Evolutionary conservation across 2,113 vertebrate species (phyloP).

Genomic region (Dromiciops gliroides): DNA sequence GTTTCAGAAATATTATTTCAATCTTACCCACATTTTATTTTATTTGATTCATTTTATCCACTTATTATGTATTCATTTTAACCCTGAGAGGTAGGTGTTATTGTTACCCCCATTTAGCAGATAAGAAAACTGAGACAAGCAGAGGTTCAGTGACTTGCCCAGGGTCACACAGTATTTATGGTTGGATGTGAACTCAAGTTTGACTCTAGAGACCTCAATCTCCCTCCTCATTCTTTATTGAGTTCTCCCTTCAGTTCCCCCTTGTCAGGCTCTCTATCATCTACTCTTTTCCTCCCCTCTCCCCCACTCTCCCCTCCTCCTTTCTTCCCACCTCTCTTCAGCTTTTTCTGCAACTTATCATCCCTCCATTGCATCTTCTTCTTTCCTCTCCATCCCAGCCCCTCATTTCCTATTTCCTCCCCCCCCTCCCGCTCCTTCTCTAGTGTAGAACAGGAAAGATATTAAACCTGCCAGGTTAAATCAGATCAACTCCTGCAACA

Average conservation of each 20-base stretch:
- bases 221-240: background rate
- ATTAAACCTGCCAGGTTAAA: conserved; percentile 72
- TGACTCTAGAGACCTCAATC: background rate
- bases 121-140: too few species aligned
- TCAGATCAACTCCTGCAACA: conserved; percentile 61
- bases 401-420: background rate
- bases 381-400: background rate
- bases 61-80: background rate
- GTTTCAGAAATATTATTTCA: background rate
- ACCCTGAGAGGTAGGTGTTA: background rate
- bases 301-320: background rate
- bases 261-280: background rate
- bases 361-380: background rate
- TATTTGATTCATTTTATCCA: background rate
- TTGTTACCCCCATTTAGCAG: background rate
- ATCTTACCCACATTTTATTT: background rate
- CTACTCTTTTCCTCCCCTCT: background rate
- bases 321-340: conserved; percentile 47
- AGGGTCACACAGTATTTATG: background rate
- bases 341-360: conserved; percentile 29
- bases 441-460: conserved; percentile 29
- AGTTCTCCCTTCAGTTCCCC: background rate
- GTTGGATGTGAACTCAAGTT: background rate
- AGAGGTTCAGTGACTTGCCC: background rate
- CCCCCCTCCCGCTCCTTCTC: background rate